These are phyloP conservation scores for Coecobrya sp. DNA, from an alignment of 2,888 invertebrate species.

Conservation along the genomic window DNA sequence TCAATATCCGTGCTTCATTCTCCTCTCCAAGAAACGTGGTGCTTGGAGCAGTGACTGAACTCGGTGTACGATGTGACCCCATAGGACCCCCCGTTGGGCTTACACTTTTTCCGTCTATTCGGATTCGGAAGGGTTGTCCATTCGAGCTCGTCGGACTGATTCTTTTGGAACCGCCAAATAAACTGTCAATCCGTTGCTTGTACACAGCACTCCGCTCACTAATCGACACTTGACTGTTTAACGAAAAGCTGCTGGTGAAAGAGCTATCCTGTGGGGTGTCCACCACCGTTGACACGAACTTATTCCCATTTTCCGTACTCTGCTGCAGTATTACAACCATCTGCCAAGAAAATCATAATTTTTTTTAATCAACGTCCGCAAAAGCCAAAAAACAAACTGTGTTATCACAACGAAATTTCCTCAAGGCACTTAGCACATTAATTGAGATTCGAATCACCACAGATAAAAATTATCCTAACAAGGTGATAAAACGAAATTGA, in stretches of 20 bases:
- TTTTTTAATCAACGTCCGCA: conserved; percentile 4
- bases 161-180: conserved; percentile 89
- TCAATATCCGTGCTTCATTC: conserved; percentile 57
- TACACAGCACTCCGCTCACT: conserved; percentile 89
- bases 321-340: conserved; percentile 87
- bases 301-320: conserved; percentile 85
- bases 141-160: conserved; percentile 69
- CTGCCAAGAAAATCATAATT: conserved; percentile 76
- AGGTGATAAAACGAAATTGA: neutral
- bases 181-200: conserved; percentile 95
- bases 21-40: conserved; percentile 68
- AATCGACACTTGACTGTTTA: conserved; percentile 85
- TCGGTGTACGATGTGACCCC: conserved; percentile 40
- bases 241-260: conserved; percentile 81
- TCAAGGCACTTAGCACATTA: neutral
- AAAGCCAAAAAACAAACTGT: neutral
- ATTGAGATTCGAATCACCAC: no score
- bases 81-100: conserved; percentile 51
- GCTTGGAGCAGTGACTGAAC: conserved; percentile 44
- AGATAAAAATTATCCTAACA: neutral
- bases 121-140: conserved; percentile 83
- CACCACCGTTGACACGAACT: conserved; percentile 86
- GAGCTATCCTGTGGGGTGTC: conserved; percentile 83
- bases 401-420: no score
- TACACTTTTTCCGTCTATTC: conserved; percentile 80